Evolutionary conservation across 2,888 invertebrate genomes (phyloP), one percentile per base, ranked within the genome.

Genomic region (Uloborus plumipes): DNA sequence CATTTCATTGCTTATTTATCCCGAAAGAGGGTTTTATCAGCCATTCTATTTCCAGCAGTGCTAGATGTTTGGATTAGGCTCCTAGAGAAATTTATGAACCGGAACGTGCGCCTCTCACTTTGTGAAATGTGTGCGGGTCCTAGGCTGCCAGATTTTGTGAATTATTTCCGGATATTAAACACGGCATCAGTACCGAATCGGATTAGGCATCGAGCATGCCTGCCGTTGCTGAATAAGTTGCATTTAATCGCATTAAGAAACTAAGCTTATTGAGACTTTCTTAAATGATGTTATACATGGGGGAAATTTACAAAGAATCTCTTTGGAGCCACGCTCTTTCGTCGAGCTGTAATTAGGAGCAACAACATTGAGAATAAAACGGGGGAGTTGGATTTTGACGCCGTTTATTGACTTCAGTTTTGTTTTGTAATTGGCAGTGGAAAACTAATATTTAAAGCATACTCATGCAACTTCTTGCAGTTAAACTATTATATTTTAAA

Each of bases 91-190:
- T 74, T 74, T 65, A 74, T 74, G 74, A 74, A 65, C 65, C 74
- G 47, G 74, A 74, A 74, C 74, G 65, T 53, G 20, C 51, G 22
- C 71, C 50, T 62, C 22, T 61, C 39, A 61, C 73, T 55, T 73
- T 73, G 64, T 53, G 55, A 74, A 74, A 58, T 58, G 64, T 74
- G 55, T 65, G 50, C 55, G 65, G 65, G 74, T 65, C 53, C 39
- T 31, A 64, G 64, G 39, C 9, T 62, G 47, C 64, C 69, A 67
- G 78, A 79, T 79, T 79, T 66, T 59, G 51, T 58, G 78, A 79
- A 79, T 79, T 79, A 79, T 66, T 79, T 79, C 72, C 78, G 72
- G 72, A 79, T 79, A 72, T 79, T 67, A 72, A 79, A 79, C 72
- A 65, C 72, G 72, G 72, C 72, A 72, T 79, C 72, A 79, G 72